A percentile compares a stretch with the other conserved stretches of the same genome.
These are phyloP conservation scores for Pseudomugil gertrudae DNA, from an alignment of 2,797 vertebrate genomes.

Conservation along the genomic window DNA sequence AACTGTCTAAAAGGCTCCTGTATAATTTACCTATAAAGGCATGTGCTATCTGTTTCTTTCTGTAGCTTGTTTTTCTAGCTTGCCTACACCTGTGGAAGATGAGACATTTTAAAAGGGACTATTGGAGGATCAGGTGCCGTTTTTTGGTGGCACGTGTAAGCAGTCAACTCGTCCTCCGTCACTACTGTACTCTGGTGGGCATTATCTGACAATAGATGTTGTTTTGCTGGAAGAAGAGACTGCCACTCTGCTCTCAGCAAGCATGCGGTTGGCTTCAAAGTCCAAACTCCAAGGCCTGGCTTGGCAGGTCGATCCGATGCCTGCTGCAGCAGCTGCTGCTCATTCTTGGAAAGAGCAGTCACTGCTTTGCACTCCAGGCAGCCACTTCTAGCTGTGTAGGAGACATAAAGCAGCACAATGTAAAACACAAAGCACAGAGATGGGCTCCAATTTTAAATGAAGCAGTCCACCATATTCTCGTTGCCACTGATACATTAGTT, in stretches of 20 bases:
- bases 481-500: background rate
- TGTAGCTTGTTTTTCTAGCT: background rate
- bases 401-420: conserved; percentile 31
- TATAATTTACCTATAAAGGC: background rate
- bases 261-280: conserved; percentile 54
- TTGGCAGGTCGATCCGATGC: conserved; percentile 47
- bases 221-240: conserved; percentile 56
- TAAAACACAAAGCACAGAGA: conserved; percentile 26
- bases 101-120: background rate
- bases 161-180: conserved; percentile 2
- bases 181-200: conserved; percentile 18
- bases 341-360: conserved; percentile 23
- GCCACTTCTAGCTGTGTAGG: conserved; percentile 6
- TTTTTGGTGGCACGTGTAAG: background rate
- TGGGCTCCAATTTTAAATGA: no score
- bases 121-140: background rate
- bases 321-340: conserved; percentile 23
- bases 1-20: background rate
- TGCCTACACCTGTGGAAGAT: background rate
- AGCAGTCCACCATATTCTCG: conserved; percentile 24
- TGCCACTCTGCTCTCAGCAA: conserved; percentile 43
- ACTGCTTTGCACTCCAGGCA: conserved; percentile 11
- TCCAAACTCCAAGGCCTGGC: conserved; percentile 78
- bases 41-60: no score
- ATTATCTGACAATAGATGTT: conserved; percentile 52